Evolutionary conservation across 2,113 vertebrate genomes (phyloP).

Genomic region (Spea multiplicata): DNA sequence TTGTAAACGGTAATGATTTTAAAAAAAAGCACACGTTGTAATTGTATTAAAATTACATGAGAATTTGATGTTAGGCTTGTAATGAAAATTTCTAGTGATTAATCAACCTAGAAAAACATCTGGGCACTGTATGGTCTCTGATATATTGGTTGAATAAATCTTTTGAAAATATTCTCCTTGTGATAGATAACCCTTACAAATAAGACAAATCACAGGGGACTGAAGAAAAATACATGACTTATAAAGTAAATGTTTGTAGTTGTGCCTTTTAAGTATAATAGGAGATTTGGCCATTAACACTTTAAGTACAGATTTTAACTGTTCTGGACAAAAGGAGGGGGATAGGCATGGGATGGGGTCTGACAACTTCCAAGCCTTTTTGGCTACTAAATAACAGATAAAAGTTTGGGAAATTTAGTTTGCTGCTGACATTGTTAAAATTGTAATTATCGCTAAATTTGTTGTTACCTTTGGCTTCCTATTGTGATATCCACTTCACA

Average conservation of each 20-base stretch:
- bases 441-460: neutral
- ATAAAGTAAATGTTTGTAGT: neutral
- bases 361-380: no score
- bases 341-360: no score
- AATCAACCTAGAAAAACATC: neutral
- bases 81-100: slow-evolving; percentile 19
- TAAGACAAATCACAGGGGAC: neutral
- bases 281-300: no score
- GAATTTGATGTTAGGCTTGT: neutral
- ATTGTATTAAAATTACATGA: no score
- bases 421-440: neutral
- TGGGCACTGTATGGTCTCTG: slow-evolving; percentile 6
- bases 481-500: neutral
- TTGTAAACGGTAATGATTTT: no score
- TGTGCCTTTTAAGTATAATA: neutral
- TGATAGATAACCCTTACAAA: neutral
- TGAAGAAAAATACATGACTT: neutral
- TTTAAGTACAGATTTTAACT: no score
- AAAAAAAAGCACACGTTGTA: no score
- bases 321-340: no score
- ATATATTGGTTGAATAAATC: slow-evolving; percentile 5
- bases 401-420: no score
- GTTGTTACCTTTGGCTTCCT: neutral
- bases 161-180: slow-evolving; percentile 1
- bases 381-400: no score